Evolutionary conservation across 1,140 invertebrate genomes (phyloP).

Genomic region (Aethina tumida): DNA sequence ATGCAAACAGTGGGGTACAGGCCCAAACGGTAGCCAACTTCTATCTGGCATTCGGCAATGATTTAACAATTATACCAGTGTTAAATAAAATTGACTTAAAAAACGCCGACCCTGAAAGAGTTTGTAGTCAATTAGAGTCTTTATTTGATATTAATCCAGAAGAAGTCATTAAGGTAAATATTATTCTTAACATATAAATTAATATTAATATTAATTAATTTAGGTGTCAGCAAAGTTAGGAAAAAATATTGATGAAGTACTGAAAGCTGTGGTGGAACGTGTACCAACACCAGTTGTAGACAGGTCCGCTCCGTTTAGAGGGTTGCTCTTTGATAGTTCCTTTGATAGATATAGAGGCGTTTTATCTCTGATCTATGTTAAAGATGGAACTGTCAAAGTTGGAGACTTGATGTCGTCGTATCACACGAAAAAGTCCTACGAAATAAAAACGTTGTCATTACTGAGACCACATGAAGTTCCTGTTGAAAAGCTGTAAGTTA

Average conservation of each 20-base stretch:
- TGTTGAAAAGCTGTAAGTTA: slow-evolving; percentile 56
- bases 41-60: slow-evolving; percentile 76
- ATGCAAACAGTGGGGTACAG: slow-evolving; percentile 95
- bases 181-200: slow-evolving; percentile 17
- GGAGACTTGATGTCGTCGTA: slow-evolving; percentile 57
- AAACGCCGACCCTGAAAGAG: slow-evolving; percentile 74
- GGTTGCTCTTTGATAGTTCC: slow-evolving; percentile 90
- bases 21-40: slow-evolving; percentile 98
- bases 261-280: slow-evolving; percentile 65
- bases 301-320: slow-evolving; percentile 55
- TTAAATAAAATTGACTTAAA: slow-evolving; percentile 97
- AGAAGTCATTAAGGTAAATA: slow-evolving; percentile 51
- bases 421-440: slow-evolving; percentile 61
- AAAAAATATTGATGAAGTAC: slow-evolving; percentile 63
- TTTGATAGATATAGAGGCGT: slow-evolving; percentile 83
- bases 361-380: slow-evolving; percentile 67
- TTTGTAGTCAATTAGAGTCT: slow-evolving; percentile 67
- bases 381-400: slow-evolving; percentile 59
- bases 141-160: slow-evolving; percentile 74
- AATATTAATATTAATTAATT: slow-evolving; percentile 3
- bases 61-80: slow-evolving; percentile 81
- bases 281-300: slow-evolving; percentile 65
- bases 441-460: slow-evolving; percentile 70
- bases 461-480: slow-evolving; percentile 67
- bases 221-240: slow-evolving; percentile 85